Evolutionary conservation across 2,797 vertebrate genomes (phyloP).

Genomic region (Falco biarmicus): DNA sequence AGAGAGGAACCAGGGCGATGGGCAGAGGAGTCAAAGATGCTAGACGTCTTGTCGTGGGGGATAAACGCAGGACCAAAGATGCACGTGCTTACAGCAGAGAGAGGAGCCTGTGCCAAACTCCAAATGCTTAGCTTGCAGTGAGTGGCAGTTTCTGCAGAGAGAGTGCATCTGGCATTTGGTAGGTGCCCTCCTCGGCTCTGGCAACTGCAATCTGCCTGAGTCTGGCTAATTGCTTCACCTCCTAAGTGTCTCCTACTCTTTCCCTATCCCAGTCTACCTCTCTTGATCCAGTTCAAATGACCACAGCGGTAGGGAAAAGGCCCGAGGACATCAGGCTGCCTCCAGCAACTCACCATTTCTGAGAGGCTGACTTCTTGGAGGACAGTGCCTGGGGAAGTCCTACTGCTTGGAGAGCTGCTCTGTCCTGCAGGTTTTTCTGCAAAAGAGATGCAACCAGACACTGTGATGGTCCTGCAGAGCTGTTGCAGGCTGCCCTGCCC

Average conservation of each 20-base stretch:
- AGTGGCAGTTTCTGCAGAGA: neutral
- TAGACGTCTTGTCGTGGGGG: neutral
- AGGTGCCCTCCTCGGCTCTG: neutral
- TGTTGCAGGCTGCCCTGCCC: neutral
- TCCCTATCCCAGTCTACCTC: neutral
- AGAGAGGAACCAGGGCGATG: neutral
- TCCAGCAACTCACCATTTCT: conserved; percentile 63
- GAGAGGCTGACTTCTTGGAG: conserved; percentile 57
- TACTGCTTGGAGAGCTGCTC: conserved; percentile 56
- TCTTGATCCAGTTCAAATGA: neutral
- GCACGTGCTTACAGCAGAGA: accelerated
- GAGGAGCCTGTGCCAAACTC: neutral
- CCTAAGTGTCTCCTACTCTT: neutral
- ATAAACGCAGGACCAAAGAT: neutral
- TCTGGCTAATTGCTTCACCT: neutral
- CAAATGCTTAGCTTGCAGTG: neutral
- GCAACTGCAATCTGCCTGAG: neutral
- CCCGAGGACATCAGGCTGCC: neutral
- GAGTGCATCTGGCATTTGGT: neutral
- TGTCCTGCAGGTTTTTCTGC: conserved; percentile 57
- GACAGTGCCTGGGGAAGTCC: conserved; percentile 37
- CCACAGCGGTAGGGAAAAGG: neutral
- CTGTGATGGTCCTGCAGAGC: accelerated
- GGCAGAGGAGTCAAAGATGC: neutral
- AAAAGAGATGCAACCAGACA: neutral